Base-by-base conservation (phyloP, 2,113 vertebrate genomes). In the Antennarius striatus region DNA sequence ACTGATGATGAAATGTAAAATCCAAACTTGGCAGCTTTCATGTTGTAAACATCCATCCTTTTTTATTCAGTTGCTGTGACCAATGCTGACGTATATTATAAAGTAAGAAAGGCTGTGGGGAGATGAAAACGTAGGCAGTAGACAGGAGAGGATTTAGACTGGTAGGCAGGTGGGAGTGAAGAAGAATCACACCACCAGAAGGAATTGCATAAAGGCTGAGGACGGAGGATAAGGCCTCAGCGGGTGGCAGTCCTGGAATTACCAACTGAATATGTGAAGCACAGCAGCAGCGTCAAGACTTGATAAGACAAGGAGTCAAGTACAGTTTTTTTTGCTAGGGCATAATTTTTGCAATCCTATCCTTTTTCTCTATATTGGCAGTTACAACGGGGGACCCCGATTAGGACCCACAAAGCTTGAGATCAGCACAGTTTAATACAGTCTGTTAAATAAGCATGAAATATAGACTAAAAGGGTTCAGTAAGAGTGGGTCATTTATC, bases 151-250 rank as follows among this genome's bases (percentile, higher is more conserved):
- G 81, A 81, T 60, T 68, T n/a, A 48, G 64, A 64, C 56, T 63
- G 68, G 70, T 66, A 77, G 67, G 80, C 71, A 67, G 79, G 80
- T 77, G 75, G 75, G 81, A 78, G 78, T 74, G 73, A 70, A 79
- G 73, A 80, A 63, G 50, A 83, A 73, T 83, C 82, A 82, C 64
- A 73, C 78, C 62, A 61, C 71, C 81, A 86, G 80, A 69, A 86
- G 86, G 77, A 77, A 87, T 82, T 65, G 78, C 71, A 80, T 86
- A 88, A 90, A 89, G 76, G 80, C 77, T 46, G 47, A 67, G 81
- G 75, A 80, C 7, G 67, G 61, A 82, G 85, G 77, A 80, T 81
- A 85, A 80, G 84, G 71, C 46, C 87, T 85, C 90, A 75, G 85
- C 50, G 54, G 88, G 88, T 75, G 84, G 75, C 64, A 76, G 75